Conservation (phyloP, 2,888 invertebrate genomes). For the Hydriomena furcata region DNA sequence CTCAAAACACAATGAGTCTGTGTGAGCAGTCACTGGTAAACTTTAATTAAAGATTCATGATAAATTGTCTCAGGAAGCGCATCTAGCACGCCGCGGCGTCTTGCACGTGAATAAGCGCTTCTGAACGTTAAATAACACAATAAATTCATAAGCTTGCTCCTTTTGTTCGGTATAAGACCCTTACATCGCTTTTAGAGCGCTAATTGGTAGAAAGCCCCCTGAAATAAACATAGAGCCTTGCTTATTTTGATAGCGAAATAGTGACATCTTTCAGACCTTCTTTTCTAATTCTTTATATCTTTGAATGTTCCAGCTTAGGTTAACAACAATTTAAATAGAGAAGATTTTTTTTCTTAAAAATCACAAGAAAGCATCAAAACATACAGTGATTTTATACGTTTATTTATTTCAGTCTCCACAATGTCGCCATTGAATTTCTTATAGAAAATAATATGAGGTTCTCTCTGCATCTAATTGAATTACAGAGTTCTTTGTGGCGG, state of each 20-base stretch:
- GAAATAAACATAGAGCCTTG: conserved; percentile 3
- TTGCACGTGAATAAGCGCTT: conserved; percentile 75
- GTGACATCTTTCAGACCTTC: no score
- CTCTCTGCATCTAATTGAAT: conserved; percentile 74
- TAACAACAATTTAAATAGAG: no score
- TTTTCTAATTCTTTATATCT: no score
- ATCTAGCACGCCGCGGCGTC: conserved; percentile 61
- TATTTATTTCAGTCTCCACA: conserved; percentile 13
- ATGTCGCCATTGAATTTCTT: conserved; percentile 49
- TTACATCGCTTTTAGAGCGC: conserved; percentile 61
- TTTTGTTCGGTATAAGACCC: conserved; percentile 59
- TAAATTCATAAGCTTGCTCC: conserved; percentile 75
- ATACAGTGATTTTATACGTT: no score
- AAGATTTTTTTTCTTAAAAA: no score
- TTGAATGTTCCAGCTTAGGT: no score
- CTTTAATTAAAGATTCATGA: conserved; percentile 84
- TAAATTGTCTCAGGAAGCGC: conserved; percentile 81
- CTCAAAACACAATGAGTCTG: conserved; percentile 64
- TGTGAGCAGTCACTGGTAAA: conserved; percentile 73
- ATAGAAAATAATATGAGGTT: conserved; percentile 62
- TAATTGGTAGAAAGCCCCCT: conserved; percentile 55
- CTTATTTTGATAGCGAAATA: neutral
- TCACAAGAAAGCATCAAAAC: conserved; percentile 1
- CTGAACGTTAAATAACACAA: conserved; percentile 79
- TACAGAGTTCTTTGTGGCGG: conserved; percentile 74